Base-by-base conservation (phyloP, 2,797 vertebrate genomes). In the Melanotaenia maccullochi region DNA sequence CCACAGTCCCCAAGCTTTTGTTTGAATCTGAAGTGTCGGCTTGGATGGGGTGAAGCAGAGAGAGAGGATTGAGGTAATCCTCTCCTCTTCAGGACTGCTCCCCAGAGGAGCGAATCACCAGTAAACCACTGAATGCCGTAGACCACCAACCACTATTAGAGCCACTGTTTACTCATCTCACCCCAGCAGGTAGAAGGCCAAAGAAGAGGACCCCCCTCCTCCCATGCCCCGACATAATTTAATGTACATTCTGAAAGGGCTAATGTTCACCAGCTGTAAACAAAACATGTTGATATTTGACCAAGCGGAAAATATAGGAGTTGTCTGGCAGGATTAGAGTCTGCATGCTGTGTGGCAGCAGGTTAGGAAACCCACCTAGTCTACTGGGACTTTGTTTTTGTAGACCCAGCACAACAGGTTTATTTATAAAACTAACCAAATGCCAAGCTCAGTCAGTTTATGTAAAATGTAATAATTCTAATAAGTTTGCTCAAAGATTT, bases 51-150 rank as follows among this genome's bases (percentile, higher is more conserved):
- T 84, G 85, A 89, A 87, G 90, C 82, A 70, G 73, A 81, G 65
- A 89, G 85, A 81, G 86, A 83, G 91, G 90, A 90, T 93, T 91
- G 92, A 89, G 83, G 87, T 95, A 95, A 95, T 94, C 92, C 91
- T 82, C 85, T 73, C 82, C 86, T 90, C 87, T 86, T 89, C 83
- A 89, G 80, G 85, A 73, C 75, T 51, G 73, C 82, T 85, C 90
- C 88, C 89, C 82, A 83, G 79, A 85, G 85, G 72, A 83, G 73
- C 5, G 57, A 78, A 84, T 79, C 81, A 73, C 49, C 40, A 75
- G 75, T 74, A 87, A 88, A 87, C 75, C 87, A 65, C 76, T 66
- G 61, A 85, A 79, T 33, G 47, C 82, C 62, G 60, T 28, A 59
- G 88, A 89, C 90, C 87, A 89, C 90, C 90, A 87, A 83, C 86